These are phyloP conservation scores for Criorhina ranunculi DNA, from an alignment of 2,888 invertebrate genomes.

Conservation along the genomic window DNA sequence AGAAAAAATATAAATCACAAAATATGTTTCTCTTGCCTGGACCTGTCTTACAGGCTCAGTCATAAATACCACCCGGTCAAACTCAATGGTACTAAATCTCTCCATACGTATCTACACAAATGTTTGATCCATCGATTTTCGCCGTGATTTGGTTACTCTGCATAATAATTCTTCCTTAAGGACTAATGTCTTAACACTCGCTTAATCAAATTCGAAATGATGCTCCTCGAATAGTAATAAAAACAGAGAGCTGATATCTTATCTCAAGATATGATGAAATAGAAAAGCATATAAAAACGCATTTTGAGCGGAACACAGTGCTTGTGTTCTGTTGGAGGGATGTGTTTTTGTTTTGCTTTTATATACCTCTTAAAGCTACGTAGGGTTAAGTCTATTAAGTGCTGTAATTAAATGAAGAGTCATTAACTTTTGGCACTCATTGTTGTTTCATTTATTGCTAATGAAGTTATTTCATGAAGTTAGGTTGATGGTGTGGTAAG, in stretches of 20 bases:
- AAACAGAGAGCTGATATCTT: background rate
- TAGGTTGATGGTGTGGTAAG: constrained; percentile 1
- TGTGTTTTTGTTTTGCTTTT: constrained; percentile 31
- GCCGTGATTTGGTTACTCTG: background rate
- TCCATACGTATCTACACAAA: background rate
- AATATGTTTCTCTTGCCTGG: no score
- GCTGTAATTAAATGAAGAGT: constrained; percentile 28
- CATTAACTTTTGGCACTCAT: constrained; percentile 38
- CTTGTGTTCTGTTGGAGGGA: background rate
- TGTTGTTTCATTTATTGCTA: constrained; percentile 31
- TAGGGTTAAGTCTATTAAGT: constrained; percentile 24
- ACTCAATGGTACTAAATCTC: background rate
- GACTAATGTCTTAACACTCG: constrained; percentile 2
- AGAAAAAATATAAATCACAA: no score
- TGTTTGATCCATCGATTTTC: background rate
- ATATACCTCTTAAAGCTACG: constrained; percentile 18
- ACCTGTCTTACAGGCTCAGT: no score
- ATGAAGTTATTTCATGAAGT: constrained; percentile 40
- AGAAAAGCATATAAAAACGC: constrained; percentile 9
- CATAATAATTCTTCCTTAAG: background rate
- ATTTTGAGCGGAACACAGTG: background rate
- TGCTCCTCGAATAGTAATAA: background rate
- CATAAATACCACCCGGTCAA: background rate
- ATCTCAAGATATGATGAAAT: constrained; percentile 17
- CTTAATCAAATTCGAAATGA: constrained; percentile 18